These are phyloP conservation scores for Amniataba percoides DNA, from an alignment of 2,797 vertebrate genomes.

Conservation along the genomic window DNA sequence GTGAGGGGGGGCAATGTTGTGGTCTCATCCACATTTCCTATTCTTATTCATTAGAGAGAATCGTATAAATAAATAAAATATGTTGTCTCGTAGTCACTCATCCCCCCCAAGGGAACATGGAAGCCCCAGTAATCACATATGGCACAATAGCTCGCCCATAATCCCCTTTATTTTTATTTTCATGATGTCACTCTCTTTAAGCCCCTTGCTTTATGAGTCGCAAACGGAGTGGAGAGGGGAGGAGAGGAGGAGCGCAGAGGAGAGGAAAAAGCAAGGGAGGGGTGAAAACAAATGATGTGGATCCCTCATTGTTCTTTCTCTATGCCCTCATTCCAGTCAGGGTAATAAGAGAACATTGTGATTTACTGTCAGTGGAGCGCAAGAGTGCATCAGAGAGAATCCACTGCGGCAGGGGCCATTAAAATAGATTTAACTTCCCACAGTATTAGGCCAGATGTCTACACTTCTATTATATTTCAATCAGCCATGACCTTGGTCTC, in stretches of 20 bases:
- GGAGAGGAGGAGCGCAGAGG: constrained; percentile 60
- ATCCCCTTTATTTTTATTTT: constrained; percentile 87
- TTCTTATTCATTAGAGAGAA: constrained; percentile 78
- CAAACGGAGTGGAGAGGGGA: constrained; percentile 74
- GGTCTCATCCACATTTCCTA: constrained; percentile 66
- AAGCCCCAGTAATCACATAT: constrained; percentile 82
- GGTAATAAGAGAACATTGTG: constrained; percentile 88
- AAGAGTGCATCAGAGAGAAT: constrained; percentile 87
- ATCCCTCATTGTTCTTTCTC: constrained; percentile 87
- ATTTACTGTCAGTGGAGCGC: constrained; percentile 87
- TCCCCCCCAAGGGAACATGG: constrained; percentile 75
- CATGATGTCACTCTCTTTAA: constrained; percentile 87
- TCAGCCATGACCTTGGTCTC: constrained; percentile 87
- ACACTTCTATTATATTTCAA: constrained; percentile 89
- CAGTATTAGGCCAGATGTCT: constrained; percentile 88
- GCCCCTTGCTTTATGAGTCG: constrained; percentile 82
- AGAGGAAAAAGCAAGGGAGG: constrained; percentile 71
- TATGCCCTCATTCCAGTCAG: constrained; percentile 87
- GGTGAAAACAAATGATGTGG: constrained; percentile 87
- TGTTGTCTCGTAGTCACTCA: constrained; percentile 78
- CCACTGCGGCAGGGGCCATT: constrained; percentile 84
- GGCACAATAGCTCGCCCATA: constrained; percentile 82
- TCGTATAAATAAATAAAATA: constrained; percentile 80
- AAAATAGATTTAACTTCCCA: constrained; percentile 88
- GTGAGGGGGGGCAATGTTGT: constrained; percentile 36